Percentiles rank a stretch among this genome's conserved stretches.
Evolutionary conservation across 2,797 vertebrate species (phyloP).

Genomic region (Staurois parvus): DNA sequence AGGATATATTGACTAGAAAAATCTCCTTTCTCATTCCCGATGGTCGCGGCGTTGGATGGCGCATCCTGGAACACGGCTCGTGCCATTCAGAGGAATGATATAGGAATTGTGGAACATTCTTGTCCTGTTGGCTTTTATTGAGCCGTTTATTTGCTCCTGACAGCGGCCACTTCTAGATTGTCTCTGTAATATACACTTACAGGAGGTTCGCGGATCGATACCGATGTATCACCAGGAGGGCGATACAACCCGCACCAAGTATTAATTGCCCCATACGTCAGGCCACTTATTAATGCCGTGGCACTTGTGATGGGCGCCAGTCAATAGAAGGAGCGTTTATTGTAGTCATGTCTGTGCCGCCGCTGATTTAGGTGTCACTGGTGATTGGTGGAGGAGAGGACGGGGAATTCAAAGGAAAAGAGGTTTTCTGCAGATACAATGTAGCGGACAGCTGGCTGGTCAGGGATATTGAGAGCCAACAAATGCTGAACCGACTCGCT

Average conservation of each 20-base stretch:
- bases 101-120: background rate
- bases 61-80: background rate
- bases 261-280: background rate
- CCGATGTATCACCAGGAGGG: background rate
- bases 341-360: background rate
- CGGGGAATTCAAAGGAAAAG: background rate
- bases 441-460: background rate
- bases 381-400: background rate
- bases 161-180: background rate
- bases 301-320: slow-evolving; percentile 4
- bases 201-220: slow-evolving; percentile 16
- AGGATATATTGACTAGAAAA: too few species aligned
- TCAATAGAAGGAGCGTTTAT: slow-evolving; percentile 16
- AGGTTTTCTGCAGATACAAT: background rate
- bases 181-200: slow-evolving; percentile 17
- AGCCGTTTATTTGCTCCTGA: slow-evolving; percentile 13
- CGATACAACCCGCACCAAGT: slow-evolving; percentile 7
- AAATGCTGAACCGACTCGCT: background rate
- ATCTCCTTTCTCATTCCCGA: background rate
- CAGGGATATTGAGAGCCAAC: background rate
- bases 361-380: background rate
- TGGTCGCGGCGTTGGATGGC: background rate
- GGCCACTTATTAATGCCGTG: background rate
- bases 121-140: background rate
- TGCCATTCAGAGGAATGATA: background rate